A percentile compares a stretch with the other conserved stretches of the same genome.
Conservation (phyloP, 2,113 vertebrate species). For the Barbus barbus region DNA sequence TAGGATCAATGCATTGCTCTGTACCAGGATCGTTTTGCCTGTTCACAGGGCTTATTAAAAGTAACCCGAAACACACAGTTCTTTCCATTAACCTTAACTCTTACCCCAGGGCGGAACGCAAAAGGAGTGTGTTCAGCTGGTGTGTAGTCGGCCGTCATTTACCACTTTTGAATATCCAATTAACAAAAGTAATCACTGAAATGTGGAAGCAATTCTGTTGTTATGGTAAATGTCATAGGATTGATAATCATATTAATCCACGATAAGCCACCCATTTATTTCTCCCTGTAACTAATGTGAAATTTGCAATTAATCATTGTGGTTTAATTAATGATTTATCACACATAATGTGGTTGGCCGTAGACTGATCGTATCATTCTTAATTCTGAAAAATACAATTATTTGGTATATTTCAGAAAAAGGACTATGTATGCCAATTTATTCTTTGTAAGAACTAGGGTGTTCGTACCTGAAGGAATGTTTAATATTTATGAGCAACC, state of each 20-base stretch:
- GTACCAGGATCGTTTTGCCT: conserved; percentile 35
- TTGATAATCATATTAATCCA: conserved; percentile 42
- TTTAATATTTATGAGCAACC: not conserved
- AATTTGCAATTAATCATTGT: conserved; percentile 23
- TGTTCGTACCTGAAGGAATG: not conserved
- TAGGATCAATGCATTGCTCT: conserved; percentile 41
- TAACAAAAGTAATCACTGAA: conserved; percentile 49
- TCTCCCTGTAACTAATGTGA: conserved; percentile 14
- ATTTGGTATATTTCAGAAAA: not conserved
- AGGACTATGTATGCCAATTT: not conserved
- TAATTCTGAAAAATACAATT: conserved; percentile 8
- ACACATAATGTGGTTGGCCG: not conserved
- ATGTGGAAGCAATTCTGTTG: conserved; percentile 41
- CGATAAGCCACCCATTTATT: conserved; percentile 9
- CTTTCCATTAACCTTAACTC: conserved; percentile 48
- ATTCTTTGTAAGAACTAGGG: not conserved
- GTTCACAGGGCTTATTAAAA: conserved; percentile 41
- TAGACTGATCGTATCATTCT: conserved; percentile 4
- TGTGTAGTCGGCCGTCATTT: conserved; percentile 23
- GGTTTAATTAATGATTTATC: conserved; percentile 24
- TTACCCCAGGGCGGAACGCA: conserved; percentile 2
- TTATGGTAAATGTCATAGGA: conserved; percentile 34
- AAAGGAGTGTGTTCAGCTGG: conserved; percentile 3
- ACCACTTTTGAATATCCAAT: conserved; percentile 35
- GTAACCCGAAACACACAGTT: conserved; percentile 32